Percentiles rank a stretch among this genome's conserved stretches.
phyloP scores from a whole-genome alignment of 1,140 invertebrate species.

The Cephus cinctus region DNA sequence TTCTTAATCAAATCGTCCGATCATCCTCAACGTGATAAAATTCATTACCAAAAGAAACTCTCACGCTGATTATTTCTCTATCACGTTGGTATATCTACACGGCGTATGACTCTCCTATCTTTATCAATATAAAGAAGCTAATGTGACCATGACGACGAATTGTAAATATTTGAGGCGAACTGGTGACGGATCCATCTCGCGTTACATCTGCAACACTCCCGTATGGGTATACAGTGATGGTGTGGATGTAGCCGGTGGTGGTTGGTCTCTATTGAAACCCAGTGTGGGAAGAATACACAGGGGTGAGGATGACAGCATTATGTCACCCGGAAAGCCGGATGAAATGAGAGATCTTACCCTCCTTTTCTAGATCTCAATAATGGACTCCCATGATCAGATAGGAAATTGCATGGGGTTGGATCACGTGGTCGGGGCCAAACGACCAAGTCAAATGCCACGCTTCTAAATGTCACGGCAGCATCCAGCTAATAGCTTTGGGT shows the following conservation, averaged over 20 bases:
- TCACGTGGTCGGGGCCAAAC: not conserved
- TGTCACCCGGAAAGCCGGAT: slow-evolving; percentile 40
- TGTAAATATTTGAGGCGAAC: not conserved
- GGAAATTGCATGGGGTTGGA: slow-evolving; percentile 45
- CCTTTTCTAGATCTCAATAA: no score
- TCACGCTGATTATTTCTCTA: no score
- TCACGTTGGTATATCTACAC: no score
- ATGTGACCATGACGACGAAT: not conserved
- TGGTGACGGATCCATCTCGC: not conserved
- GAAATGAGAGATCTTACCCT: no score
- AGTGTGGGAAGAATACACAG: slow-evolving; percentile 39
- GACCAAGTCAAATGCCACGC: slow-evolving; percentile 37
- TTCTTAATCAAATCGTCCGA: no score
- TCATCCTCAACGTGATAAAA: no score
- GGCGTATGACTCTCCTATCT: no score
- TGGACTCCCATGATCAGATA: slow-evolving; percentile 29
- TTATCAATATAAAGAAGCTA: no score
- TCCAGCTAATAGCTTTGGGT: slow-evolving; percentile 34
- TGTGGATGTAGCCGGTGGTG: no score
- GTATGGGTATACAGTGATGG: no score
- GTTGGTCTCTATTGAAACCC: not conserved
- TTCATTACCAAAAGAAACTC: no score
- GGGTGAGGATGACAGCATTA: slow-evolving; percentile 31
- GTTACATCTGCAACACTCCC: no score
- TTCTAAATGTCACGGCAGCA: slow-evolving; percentile 49